These are phyloP conservation scores for Portunus trituberculatus DNA, from an alignment of 1,140 invertebrate species.

Conservation along the genomic window DNA sequence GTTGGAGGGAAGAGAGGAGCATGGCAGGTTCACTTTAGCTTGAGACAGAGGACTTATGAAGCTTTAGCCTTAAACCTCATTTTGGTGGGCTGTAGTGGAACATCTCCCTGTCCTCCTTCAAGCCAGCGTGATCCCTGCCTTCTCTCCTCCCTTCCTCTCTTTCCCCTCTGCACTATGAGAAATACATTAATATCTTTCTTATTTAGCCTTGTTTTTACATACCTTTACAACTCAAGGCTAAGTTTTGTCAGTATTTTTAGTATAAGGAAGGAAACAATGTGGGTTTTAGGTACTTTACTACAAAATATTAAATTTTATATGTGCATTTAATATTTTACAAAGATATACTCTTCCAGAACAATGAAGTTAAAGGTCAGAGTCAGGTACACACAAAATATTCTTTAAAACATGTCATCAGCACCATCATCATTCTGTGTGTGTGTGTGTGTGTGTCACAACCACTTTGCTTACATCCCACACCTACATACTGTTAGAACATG, in stretches of 20 bases:
- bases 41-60: not conserved
- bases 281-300: not conserved
- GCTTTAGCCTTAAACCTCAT: not conserved
- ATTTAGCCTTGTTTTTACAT: not conserved
- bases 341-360: too few species aligned
- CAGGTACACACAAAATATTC: too few species aligned
- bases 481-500: too few species aligned
- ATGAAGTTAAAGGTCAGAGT: too few species aligned
- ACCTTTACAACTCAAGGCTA: not conserved
- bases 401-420: too few species aligned
- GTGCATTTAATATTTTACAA: not conserved
- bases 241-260: too few species aligned
- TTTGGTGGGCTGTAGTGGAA: not conserved
- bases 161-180: not conserved
- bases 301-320: not conserved
- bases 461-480: too few species aligned
- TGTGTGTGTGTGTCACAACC: not conserved
- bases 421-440: too few species aligned
- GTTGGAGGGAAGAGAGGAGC: not conserved
- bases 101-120: not conserved
- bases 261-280: too few species aligned
- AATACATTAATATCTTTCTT: slow-evolving; percentile 14
- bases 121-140: not conserved
- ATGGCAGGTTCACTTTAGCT: not conserved
- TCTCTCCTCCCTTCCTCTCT: slow-evolving; percentile 17